Evolutionary conservation across 1,140 invertebrate genomes (phyloP).

Genomic region (Trichonephila clavata): DNA sequence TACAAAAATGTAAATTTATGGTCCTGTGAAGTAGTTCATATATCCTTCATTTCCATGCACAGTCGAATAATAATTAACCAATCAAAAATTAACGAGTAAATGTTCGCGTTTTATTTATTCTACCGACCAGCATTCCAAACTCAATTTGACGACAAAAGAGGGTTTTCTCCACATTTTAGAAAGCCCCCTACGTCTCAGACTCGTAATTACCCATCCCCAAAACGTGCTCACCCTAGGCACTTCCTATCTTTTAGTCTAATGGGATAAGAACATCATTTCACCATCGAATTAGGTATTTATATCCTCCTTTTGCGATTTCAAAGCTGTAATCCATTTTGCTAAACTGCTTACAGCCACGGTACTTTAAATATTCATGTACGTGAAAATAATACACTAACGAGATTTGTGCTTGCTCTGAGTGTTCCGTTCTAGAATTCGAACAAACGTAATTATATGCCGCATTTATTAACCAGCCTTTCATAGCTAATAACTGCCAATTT

Average conservation of each 20-base stretch:
- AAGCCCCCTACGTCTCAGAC: neutral
- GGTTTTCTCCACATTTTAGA: neutral
- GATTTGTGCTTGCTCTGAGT: constrained; percentile 9
- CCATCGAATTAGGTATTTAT: constrained; percentile 28
- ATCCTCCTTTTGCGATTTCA: constrained; percentile 2
- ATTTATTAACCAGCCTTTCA: neutral
- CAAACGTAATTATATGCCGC: constrained; percentile 6
- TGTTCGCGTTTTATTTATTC: neutral
- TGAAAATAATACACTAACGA: constrained; percentile 38
- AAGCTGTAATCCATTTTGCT: constrained; percentile 38
- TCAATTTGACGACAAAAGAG: neutral
- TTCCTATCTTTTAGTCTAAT: constrained; percentile 35
- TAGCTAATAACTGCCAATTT: neutral
- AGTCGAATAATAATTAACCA: neutral
- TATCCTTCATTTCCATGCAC: no score
- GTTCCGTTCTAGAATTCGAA: neutral
- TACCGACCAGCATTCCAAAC: neutral
- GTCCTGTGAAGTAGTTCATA: no score
- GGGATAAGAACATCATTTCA: constrained; percentile 41
- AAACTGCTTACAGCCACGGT: constrained; percentile 26
- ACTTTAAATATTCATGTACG: constrained; percentile 19
- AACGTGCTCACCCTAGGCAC: neutral
- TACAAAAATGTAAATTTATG: no score
- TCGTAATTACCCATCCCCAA: constrained; percentile 2
- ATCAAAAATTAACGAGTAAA: constrained; percentile 8